Conservation (phyloP, 2,888 invertebrate genomes). For the Antheraea yamamai region DNA sequence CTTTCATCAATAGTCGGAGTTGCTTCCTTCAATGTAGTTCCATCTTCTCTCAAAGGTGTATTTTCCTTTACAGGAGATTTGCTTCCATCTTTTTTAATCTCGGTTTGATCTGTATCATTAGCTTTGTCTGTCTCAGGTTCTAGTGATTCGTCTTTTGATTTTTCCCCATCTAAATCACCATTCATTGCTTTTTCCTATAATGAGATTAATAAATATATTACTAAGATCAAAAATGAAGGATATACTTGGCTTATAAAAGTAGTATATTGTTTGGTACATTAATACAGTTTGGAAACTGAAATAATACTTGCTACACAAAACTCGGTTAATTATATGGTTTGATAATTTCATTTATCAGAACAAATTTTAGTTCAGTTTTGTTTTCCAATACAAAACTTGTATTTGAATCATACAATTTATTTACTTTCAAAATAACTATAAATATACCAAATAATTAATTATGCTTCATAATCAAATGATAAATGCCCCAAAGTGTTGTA, state of each 20-base stretch:
- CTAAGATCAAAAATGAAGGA: neutral
- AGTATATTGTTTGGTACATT: neutral
- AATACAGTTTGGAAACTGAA: neutral
- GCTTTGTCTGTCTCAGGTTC: slow-evolving; percentile 45
- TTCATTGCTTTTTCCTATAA: slow-evolving; percentile 61
- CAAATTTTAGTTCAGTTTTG: neutral
- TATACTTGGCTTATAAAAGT: neutral
- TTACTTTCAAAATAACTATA: neutral
- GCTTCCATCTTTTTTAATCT: slow-evolving; percentile 39
- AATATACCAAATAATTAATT: neutral
- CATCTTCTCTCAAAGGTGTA: slow-evolving; percentile 42
- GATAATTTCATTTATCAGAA: neutral
- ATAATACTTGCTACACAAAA: neutral
- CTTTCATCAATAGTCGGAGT: slow-evolving; percentile 44
- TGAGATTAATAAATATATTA: neutral
- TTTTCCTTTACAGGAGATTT: slow-evolving; percentile 43
- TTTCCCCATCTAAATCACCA: slow-evolving; percentile 60
- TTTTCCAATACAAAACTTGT: neutral
- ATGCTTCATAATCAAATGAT: neutral
- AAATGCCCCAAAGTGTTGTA: neutral
- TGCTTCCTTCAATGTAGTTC: slow-evolving; percentile 42
- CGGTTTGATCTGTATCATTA: slow-evolving; percentile 39
- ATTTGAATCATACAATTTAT: too few relatives aligned
- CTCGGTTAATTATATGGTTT: neutral
- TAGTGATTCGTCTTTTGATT: slow-evolving; percentile 60